Evolutionary conservation across 2,113 vertebrate species (phyloP).

Genomic region (Anarhynchus alexandrinus): DNA sequence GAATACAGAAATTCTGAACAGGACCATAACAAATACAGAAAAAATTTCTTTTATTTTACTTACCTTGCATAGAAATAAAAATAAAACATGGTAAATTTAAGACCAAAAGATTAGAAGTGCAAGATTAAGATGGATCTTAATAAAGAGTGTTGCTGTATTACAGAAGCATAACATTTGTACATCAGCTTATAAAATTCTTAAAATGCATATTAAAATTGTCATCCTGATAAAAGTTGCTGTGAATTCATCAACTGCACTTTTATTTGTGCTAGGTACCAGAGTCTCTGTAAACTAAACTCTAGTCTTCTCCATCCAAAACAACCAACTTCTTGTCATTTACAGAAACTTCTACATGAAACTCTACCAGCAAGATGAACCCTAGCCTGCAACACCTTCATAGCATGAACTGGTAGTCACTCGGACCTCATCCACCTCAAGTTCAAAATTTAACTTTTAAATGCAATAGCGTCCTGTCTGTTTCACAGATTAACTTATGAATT

Average conservation of each 20-base stretch:
- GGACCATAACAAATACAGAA: not conserved
- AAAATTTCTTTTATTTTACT: not conserved
- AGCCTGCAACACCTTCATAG: not conserved
- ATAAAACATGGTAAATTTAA: not conserved
- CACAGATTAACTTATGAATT: not conserved
- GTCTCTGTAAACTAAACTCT: not conserved
- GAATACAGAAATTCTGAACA: not conserved
- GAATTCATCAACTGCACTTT: not conserved
- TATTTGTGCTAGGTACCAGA: not conserved
- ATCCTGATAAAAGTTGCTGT: not conserved
- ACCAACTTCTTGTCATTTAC: not conserved
- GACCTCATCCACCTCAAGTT: not conserved
- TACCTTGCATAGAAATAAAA: not conserved
- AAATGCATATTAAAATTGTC: not conserved
- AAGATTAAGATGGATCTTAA: not conserved
- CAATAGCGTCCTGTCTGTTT: not conserved
- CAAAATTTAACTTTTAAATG: not conserved
- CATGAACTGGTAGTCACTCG: not conserved
- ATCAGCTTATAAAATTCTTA: not conserved
- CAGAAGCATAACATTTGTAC: not conserved
- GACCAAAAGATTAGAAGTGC: not conserved
- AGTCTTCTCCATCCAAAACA: not conserved
- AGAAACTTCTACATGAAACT: not conserved
- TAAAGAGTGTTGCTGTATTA: not conserved
- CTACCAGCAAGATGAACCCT: not conserved